Evolutionary conservation across 2,113 vertebrate genomes (phyloP).

Genomic region (Atlantisia rogersi): DNA sequence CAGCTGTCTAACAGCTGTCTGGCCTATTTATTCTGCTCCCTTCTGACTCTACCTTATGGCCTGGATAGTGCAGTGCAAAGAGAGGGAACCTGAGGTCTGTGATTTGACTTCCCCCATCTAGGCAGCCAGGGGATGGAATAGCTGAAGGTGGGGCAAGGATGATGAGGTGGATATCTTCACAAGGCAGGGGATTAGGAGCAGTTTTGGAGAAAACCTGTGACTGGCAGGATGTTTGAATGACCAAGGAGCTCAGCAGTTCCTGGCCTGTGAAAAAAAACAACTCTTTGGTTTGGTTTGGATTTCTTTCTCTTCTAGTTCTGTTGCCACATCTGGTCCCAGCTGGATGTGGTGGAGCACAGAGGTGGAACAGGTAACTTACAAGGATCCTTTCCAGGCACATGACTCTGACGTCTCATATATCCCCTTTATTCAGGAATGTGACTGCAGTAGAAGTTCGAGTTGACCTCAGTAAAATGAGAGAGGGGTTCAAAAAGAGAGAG

Average conservation of each 20-base stretch:
- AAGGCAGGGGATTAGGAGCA: neutral
- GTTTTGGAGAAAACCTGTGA: neutral
- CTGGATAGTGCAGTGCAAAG: neutral
- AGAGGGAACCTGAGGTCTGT: neutral
- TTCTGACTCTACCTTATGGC: neutral
- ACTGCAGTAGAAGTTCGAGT: neutral
- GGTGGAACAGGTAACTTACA: neutral
- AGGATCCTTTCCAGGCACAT: neutral
- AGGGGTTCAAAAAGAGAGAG: neutral
- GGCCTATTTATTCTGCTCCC: neutral
- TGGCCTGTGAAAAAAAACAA: neutral
- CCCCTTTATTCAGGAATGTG: neutral
- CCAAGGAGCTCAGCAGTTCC: neutral
- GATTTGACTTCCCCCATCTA: neutral
- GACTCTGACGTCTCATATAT: neutral
- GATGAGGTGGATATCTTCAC: neutral
- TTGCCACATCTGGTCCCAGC: neutral
- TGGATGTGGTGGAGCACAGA: neutral
- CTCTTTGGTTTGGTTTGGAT: neutral
- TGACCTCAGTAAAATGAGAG: neutral
- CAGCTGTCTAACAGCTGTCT: conserved; percentile 58
- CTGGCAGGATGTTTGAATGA: neutral
- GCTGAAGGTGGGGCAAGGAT: neutral
- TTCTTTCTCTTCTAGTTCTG: neutral
- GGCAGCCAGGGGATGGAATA: neutral